Evolutionary conservation across 2,888 invertebrate species (phyloP).

Genomic region (Cephus sareptanus): DNA sequence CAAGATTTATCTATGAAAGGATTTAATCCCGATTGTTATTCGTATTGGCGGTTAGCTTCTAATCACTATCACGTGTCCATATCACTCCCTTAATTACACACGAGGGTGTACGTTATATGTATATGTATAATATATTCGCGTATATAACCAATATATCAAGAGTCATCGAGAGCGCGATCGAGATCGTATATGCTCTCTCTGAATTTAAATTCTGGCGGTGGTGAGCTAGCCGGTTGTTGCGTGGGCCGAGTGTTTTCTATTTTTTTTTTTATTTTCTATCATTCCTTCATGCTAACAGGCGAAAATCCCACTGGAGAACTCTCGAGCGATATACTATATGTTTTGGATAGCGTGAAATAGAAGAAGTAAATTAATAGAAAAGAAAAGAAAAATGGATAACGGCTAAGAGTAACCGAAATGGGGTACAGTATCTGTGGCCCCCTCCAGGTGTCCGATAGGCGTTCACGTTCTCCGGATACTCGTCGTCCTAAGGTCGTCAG

Average conservation of each 20-base stretch:
- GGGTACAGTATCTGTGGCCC: neutral
- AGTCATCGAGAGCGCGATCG: neutral
- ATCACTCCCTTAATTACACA: neutral
- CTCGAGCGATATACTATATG: neutral
- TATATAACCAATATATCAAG: slow-evolving; percentile 20
- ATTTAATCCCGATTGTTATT: neutral
- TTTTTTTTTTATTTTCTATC: neutral
- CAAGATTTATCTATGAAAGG: neutral
- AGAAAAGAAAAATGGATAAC: neutral
- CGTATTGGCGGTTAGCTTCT: neutral
- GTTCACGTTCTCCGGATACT: neutral
- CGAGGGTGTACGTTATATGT: neutral
- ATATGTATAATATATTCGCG: slow-evolving; percentile 41
- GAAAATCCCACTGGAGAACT: neutral
- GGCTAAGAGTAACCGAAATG: neutral
- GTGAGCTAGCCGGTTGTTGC: slow-evolving; percentile 60
- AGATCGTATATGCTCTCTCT: neutral
- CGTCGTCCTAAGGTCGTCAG: neutral
- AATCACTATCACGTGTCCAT: neutral
- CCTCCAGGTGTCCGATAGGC: neutral
- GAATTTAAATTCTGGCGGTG: slow-evolving; percentile 48
- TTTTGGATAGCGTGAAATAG: neutral
- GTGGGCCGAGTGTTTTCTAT: slow-evolving; percentile 43
- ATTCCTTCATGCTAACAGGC: neutral
- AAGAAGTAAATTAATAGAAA: neutral